phyloP scores from a whole-genome alignment of 2,888 invertebrate species.

The Spodoptera exigua region DNA sequence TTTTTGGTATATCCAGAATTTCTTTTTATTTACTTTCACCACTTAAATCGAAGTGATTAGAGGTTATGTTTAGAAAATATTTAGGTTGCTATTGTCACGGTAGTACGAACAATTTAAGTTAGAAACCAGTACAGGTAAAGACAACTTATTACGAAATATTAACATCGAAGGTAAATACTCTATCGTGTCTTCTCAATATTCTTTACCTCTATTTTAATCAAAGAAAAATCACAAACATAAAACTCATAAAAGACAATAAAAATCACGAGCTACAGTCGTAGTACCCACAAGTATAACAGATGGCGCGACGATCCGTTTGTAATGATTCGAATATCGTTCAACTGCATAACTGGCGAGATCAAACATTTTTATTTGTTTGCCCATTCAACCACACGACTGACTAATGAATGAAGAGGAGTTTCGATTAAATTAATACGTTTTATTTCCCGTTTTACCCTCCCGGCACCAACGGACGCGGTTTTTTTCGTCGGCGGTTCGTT shows the following conservation, averaged over 20 bases:
- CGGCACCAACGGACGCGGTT: constrained; percentile 66
- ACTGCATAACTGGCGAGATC: constrained; percentile 83
- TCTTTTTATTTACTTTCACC: no score
- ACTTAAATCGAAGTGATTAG: no score
- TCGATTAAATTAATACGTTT: constrained; percentile 86
- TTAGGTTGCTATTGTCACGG: no score
- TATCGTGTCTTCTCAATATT: background rate
- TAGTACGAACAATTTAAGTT: no score
- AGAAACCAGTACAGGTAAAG: no score
- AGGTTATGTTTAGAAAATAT: no score
- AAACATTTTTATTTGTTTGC: constrained; percentile 88
- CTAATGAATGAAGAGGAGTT: constrained; percentile 88
- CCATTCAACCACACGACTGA: constrained; percentile 84
- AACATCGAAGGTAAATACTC: background rate
- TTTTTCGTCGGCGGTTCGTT: constrained; percentile 68
- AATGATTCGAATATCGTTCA: constrained; percentile 82
- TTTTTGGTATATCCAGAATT: no score
- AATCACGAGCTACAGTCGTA: constrained; percentile 45
- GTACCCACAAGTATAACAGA: constrained; percentile 63
- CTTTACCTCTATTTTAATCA: constrained; percentile 27
- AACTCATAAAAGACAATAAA: constrained; percentile 60
- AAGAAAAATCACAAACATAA: constrained; percentile 46
- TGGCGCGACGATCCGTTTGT: constrained; percentile 70
- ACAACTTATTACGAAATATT: no score
- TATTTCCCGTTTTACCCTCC: constrained; percentile 74